Conservation (phyloP, 2,888 invertebrate genomes). For the Dendrolimus houi region DNA sequence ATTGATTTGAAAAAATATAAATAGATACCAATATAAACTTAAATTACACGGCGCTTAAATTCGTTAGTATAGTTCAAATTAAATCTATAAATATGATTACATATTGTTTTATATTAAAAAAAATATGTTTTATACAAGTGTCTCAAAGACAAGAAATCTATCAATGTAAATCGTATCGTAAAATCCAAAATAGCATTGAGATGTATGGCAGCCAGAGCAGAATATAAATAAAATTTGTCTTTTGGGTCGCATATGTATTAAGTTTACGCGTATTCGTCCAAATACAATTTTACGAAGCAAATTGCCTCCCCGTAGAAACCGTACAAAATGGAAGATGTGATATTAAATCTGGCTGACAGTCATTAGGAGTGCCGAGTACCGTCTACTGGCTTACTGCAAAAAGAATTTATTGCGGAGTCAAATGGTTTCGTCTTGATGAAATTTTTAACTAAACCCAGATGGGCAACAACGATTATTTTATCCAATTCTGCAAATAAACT, state of each 20-base stretch:
- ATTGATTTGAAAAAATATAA: too few relatives aligned
- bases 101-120: too few relatives aligned
- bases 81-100: too few relatives aligned
- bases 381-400: slow-evolving; percentile 36
- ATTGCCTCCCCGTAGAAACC: slow-evolving; percentile 60
- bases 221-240: slow-evolving; percentile 66
- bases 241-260: slow-evolving; percentile 62
- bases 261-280: slow-evolving; percentile 63
- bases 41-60: too few relatives aligned
- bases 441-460: slow-evolving; percentile 29
- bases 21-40: too few relatives aligned
- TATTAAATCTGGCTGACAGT: slow-evolving; percentile 73
- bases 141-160: slow-evolving; percentile 14
- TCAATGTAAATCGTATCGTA: slow-evolving; percentile 50
- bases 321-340: slow-evolving; percentile 65
- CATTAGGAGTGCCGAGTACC: slow-evolving; percentile 57
- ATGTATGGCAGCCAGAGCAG: slow-evolving; percentile 26
- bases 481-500: too few relatives aligned
- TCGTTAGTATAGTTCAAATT: too few relatives aligned
- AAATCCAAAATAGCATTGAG: slow-evolving; percentile 36
- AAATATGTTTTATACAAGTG: too few relatives aligned
- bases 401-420: slow-evolving; percentile 43
- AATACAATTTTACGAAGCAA: slow-evolving; percentile 71
- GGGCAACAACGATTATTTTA: too few relatives aligned
- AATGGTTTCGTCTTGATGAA: slow-evolving; percentile 40